Evolutionary conservation across 1,140 invertebrate species (phyloP).

Genomic region (Stenopsyche tienmushanensis): DNA sequence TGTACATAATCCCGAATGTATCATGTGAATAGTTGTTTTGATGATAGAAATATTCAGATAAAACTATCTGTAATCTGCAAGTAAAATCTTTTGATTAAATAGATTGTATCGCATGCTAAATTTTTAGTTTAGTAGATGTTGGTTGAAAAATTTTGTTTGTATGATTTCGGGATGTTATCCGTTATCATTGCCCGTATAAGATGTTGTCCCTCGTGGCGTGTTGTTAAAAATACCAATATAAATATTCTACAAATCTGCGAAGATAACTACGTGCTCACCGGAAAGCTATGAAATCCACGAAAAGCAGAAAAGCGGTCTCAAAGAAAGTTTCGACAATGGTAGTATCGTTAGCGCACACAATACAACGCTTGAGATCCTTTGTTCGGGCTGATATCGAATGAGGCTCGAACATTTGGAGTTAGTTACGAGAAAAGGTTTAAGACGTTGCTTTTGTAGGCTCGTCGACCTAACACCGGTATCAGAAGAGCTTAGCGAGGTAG

Average conservation of each 20-base stretch:
- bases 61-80: too few species aligned
- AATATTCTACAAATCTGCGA: not conserved
- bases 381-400: constrained; percentile 15
- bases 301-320: not conserved
- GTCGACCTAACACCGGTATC: constrained; percentile 25
- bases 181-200: too few species aligned
- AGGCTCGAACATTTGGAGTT: constrained; percentile 26
- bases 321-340: not conserved
- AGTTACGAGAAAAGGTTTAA: constrained; percentile 32
- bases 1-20: too few species aligned
- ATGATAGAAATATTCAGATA: too few species aligned
- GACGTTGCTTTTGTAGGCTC: not conserved
- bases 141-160: too few species aligned
- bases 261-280: not conserved
- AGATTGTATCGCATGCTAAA: too few species aligned
- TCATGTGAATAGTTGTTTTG: too few species aligned
- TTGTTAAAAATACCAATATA: too few species aligned
- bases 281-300: not conserved
- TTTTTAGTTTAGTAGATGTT: too few species aligned
- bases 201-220: too few species aligned
- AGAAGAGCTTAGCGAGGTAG: constrained; percentile 19
- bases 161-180: too few species aligned
- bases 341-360: not conserved
- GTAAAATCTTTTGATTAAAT: too few species aligned
- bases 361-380: constrained; percentile 7